Conservation (phyloP, 2,113 vertebrate species). For the Tichodroma muraria region DNA sequence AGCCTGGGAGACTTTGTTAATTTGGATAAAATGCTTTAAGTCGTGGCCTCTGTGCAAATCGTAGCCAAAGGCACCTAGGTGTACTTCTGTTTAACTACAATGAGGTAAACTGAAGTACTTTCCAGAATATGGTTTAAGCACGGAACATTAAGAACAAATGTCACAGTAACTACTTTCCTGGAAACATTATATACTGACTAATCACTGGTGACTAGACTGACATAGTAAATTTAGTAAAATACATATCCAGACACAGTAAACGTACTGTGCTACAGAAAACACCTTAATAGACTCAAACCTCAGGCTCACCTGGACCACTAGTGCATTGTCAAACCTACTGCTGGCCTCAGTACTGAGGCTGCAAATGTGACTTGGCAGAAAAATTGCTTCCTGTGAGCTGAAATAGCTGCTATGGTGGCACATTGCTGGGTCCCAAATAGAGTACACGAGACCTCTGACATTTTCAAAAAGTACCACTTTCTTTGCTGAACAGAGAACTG, state of each 20-base stretch:
- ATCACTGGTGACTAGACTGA: slow-evolving; percentile 4
- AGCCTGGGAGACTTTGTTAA: background rate
- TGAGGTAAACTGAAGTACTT: background rate
- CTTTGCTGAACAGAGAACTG: background rate
- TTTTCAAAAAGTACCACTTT: background rate
- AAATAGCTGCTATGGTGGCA: background rate
- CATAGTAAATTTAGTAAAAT: slow-evolving; percentile 35
- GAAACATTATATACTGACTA: slow-evolving; percentile 24
- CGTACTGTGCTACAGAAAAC: background rate
- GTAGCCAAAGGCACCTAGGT: background rate
- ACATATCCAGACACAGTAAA: background rate
- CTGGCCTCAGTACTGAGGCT: background rate
- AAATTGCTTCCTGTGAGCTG: background rate
- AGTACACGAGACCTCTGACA: accelerated
- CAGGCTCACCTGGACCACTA: background rate
- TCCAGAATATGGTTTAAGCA: slow-evolving; percentile 3
- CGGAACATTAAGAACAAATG: background rate
- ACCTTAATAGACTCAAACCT: slow-evolving; percentile 19
- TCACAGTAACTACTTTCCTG: background rate
- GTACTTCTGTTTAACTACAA: slow-evolving; percentile 20
- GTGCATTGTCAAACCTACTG: background rate
- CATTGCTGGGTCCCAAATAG: background rate
- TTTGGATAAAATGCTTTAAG: background rate
- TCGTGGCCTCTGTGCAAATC: background rate
- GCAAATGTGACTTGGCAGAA: background rate